phyloP scores from a whole-genome alignment of 2,797 vertebrate genomes.

The Amazona finschi region DNA sequence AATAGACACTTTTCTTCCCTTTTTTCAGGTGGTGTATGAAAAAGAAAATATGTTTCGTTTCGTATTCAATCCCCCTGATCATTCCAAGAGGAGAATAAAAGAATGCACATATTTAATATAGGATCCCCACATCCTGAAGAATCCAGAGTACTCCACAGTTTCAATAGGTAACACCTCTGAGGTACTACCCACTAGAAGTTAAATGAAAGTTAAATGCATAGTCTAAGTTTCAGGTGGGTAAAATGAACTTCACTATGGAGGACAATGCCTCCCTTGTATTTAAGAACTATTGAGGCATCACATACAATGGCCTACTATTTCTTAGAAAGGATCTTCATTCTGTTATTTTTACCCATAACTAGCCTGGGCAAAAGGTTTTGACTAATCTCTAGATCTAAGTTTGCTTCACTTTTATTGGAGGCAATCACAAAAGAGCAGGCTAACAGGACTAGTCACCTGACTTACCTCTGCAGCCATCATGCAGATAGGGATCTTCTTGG shows the following conservation, averaged over 20 bases:
- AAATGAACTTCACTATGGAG: not conserved
- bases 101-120: not conserved
- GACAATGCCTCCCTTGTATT: not conserved
- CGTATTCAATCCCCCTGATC: not conserved
- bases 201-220: not conserved
- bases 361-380: not conserved
- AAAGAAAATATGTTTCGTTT: not conserved
- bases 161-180: not conserved
- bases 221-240: not conserved
- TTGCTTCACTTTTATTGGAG: not conserved
- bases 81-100: not conserved
- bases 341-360: not conserved
- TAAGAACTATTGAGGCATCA: not conserved
- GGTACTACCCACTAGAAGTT: not conserved
- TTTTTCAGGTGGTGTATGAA: not conserved
- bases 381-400: not conserved
- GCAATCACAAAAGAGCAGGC: not conserved
- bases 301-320: not conserved
- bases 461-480: slow-evolving; percentile 88
- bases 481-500: slow-evolving; percentile 74
- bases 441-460: not conserved
- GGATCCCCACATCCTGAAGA: not conserved
- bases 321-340: not conserved
- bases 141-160: not conserved
- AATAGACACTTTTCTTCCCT: not conserved